Evolutionary conservation across 1,140 invertebrate genomes (phyloP), one percentile per base, ranked within the genome.

Genomic region (Asbolus verrucosus): DNA sequence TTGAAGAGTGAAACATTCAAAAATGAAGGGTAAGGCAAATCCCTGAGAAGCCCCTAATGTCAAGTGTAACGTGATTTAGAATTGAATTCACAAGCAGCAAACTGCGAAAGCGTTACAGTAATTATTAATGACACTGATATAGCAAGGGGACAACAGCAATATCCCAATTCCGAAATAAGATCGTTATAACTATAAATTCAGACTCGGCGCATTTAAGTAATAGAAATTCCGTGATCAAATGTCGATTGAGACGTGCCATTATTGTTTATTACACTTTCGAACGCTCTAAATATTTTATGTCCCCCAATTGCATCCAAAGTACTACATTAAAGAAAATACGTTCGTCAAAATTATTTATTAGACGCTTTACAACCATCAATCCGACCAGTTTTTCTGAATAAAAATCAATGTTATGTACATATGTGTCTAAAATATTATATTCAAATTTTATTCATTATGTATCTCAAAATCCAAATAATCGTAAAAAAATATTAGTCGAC

Each of bases 51-150:
- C 41, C 30, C 41, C 30, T 50, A 33, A 67, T 30, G 41, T 50
- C 41, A 50, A 33, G 30, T 24, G 6, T 65, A 39, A 50, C 43
- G 41, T 50, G 27, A 67, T 50, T 67, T 54, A 67, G 27, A 67
- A 67, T 30, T 67, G 65, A 46, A 50, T 50, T 54, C 41, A 36
- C 24, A 67, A 67, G 43, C 43, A 66, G 39, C 1, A 21, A 24
- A 63, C 33, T 50, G 38, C 31, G 43, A 67, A 50, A 54, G 33
- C 41, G 30, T 46, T 43, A 33, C 14, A 46, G 41, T 67, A 67
- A 67, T 67, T 67, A 67, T 67, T 67, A 67, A 67, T 54, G 65
- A 67, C 9, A 63, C 9, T 67, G 50, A 67, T 67, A 50, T 30
- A 50, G 65, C 36, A 13, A 54, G 43, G 65, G 41, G 38, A 66